phyloP scores from a whole-genome alignment of 23 tunicate species.

The Styela clava region DNA sequence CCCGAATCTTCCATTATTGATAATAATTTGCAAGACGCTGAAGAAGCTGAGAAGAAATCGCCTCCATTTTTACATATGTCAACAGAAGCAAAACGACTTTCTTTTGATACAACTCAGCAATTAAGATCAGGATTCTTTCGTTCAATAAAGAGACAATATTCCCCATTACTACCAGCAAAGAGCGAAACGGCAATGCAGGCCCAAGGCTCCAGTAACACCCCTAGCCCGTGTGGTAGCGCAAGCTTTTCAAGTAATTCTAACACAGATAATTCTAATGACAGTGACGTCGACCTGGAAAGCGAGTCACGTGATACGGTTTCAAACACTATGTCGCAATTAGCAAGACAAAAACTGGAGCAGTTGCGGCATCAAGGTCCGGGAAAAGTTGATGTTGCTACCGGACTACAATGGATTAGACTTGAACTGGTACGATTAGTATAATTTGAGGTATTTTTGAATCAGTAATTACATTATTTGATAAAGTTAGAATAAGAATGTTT shows the following conservation, averaged over 20 bases:
- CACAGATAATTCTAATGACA: not conserved
- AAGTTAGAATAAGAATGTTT: no score
- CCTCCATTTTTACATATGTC: not conserved
- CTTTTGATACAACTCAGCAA: slow-evolving; percentile 74
- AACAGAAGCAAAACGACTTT: not conserved
- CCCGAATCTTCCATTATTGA: not conserved
- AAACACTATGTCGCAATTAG: slow-evolving; percentile 54
- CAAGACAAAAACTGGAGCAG: slow-evolving; percentile 55
- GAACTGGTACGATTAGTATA: slow-evolving; percentile 87
- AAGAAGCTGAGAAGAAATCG: not conserved
- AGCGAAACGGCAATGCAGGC: not conserved
- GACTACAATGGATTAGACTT: slow-evolving; percentile 83
- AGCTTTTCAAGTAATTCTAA: not conserved
- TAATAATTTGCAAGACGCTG: not conserved
- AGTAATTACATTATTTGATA: no score
- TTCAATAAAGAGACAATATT: slow-evolving; percentile 66
- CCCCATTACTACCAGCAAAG: slow-evolving; percentile 25
- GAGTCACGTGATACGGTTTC: not conserved
- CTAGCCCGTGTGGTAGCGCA: not conserved
- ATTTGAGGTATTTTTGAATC: no score
- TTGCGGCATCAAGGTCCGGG: slow-evolving; percentile 55
- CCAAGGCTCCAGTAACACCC: not conserved
- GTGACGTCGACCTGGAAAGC: slow-evolving; percentile 17
- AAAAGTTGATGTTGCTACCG: slow-evolving; percentile 75
- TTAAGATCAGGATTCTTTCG: slow-evolving; percentile 73